Base-by-base conservation (phyloP, 2,888 invertebrate genomes). In the Tetheella fluctuosa region DNA sequence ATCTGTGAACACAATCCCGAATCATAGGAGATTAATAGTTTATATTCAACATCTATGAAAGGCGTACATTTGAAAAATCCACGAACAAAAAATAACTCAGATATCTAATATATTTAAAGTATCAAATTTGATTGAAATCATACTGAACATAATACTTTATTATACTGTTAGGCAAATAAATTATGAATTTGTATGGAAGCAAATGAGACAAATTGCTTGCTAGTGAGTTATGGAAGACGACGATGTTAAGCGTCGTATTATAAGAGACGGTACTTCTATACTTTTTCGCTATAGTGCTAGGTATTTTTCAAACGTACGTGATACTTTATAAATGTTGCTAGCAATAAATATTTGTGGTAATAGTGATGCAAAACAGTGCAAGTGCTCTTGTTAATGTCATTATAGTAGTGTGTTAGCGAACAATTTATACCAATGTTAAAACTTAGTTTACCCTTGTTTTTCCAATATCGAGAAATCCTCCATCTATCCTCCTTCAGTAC, bases 401-500 rank as follows among this genome's bases (percentile, higher is more conserved):
- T 42, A n/a, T 8, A 42, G 4, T 10, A 48, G 20, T 20, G 48
- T 48, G 48, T 48, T 48, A 48, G 20, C 48, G 1, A 48, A 48
- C 20, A 48, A 48, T 48, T 48, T n/a, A 17, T 48, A 48, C 48
- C 6, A 48, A 48, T 48, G 48, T 48, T 48, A 48, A 20, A 48
- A 48, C 48, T 48, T 48, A 48, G 20, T 48, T 48, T 48, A 48
- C 48, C 48, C 48, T 20, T 20, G 48, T 48, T 20, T 20, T 48
- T 48, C 48, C 48, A 48, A 20, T 48, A 20, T 20, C 48, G 30
- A 54, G 12, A 34, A 17, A 0, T 20, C 55, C 55, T 55, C 55
- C 55, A 17, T 55, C 15, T 55, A 34, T 34, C 34, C 34, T 13
- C 34, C 64, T 65, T 12, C 17, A 28, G 65, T 64, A 57, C 66